phyloP scores from a whole-genome alignment of 2,888 invertebrate genomes.

The Agapostemon virescens region DNA sequence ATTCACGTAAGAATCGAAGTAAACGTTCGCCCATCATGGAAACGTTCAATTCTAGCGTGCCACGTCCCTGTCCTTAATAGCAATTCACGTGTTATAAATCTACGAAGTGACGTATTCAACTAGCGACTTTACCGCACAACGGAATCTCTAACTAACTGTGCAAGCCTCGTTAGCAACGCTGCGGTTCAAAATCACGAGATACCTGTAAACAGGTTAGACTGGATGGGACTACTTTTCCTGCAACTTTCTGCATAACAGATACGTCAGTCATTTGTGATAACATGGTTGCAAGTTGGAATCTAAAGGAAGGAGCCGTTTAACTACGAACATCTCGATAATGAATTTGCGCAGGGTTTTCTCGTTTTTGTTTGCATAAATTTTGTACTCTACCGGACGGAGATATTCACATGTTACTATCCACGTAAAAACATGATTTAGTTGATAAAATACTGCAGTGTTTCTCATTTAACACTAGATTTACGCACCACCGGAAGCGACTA shows the following conservation, averaged over 20 bases:
- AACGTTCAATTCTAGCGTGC: neutral
- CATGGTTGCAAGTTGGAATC: conserved; percentile 1
- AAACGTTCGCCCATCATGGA: neutral
- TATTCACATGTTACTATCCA: neutral
- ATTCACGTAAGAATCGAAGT: neutral
- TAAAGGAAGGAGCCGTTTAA: neutral
- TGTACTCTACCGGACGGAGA: neutral
- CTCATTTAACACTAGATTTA: too few relatives aligned
- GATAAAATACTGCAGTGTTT: neutral
- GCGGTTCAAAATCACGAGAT: conserved; percentile 12
- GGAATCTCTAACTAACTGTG: conserved; percentile 15
- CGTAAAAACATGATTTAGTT: neutral
- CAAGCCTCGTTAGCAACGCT: conserved; percentile 8
- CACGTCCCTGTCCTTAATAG: conserved; percentile 11
- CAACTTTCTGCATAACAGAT: conserved; percentile 1
- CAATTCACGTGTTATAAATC: conserved; percentile 18
- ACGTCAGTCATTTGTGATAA: conserved; percentile 1
- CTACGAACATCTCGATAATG: neutral
- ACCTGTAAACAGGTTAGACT: conserved; percentile 16
- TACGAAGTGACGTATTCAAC: neutral
- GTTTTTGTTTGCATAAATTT: neutral
- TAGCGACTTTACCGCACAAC: conserved; percentile 1
- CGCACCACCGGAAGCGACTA: too few relatives aligned
- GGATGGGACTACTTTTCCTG: conserved; percentile 13
- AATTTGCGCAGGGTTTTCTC: neutral